Evolutionary conservation across 2,113 vertebrate species (phyloP).

Genomic region (Mesitornis unicolor): DNA sequence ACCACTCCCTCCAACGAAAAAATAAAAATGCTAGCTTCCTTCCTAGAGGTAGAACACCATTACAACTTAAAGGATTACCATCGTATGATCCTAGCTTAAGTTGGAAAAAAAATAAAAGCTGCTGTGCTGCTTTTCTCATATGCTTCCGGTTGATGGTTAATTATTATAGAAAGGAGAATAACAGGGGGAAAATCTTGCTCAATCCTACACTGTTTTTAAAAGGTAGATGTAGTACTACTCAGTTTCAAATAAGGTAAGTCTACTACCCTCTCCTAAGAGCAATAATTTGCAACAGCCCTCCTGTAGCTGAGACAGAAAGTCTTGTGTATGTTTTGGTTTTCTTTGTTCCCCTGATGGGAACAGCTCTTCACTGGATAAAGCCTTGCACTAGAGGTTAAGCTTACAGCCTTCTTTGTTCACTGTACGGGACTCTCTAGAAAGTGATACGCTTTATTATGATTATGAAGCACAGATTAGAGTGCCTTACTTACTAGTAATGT

Average conservation of each 20-base stretch:
- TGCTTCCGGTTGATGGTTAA: background rate
- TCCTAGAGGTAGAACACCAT: background rate
- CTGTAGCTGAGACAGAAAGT: background rate
- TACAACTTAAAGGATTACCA: background rate
- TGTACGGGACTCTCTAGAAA: background rate
- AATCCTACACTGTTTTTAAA: background rate
- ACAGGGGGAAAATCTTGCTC: background rate
- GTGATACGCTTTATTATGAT: background rate
- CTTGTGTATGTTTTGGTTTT: background rate
- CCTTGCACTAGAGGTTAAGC: background rate
- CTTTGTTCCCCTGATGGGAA: background rate
- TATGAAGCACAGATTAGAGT: background rate
- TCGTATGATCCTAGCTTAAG: background rate
- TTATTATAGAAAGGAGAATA: background rate
- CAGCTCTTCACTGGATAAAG: background rate
- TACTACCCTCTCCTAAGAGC: background rate
- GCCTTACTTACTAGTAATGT: background rate
- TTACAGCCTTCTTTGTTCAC: background rate
- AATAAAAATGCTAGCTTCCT: background rate
- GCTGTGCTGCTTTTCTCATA: background rate
- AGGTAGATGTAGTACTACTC: background rate
- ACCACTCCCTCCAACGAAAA: background rate
- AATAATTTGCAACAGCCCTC: background rate
- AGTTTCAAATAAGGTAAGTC: background rate
- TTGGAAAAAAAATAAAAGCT: fast-evolving